These are phyloP conservation scores for Erythrocercus mccallii DNA, from an alignment of 2,113 vertebrate species.

Conservation along the genomic window DNA sequence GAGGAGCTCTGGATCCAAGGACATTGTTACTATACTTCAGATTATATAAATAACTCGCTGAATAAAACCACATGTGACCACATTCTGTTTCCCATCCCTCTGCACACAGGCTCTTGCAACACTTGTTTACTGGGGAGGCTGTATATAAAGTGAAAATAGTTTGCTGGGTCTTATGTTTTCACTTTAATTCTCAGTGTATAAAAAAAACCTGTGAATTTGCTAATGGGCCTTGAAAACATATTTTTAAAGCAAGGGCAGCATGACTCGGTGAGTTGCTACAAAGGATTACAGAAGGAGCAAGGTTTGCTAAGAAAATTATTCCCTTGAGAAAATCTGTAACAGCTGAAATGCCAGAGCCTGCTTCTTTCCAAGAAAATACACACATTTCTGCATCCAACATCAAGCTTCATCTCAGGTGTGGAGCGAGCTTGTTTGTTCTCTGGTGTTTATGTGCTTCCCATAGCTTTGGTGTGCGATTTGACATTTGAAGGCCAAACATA, in stretches of 20 bases:
- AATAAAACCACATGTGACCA: conserved; percentile 56
- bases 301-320: conserved; percentile 25
- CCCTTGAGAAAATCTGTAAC: background rate
- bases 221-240: conserved; percentile 74
- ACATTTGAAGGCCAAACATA: background rate
- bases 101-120: conserved; percentile 4
- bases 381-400: background rate
- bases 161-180: conserved; percentile 72
- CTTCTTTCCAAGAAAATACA: conserved; percentile 44
- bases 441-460: background rate
- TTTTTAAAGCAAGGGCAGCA: conserved; percentile 61
- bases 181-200: conserved; percentile 68
- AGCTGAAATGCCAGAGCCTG: background rate
- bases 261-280: conserved; percentile 15
- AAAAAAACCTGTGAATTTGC: conserved; percentile 75
- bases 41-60: conserved; percentile 54
- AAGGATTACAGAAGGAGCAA: conserved; percentile 37
- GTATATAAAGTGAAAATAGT: conserved; percentile 31
- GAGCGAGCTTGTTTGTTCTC: background rate
- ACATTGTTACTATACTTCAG: conserved; percentile 38
- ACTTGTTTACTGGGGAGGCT: conserved; percentile 27
- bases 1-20: background rate
- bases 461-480: background rate
- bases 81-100: conserved; percentile 29
- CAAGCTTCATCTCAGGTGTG: background rate